Evolutionary conservation across 2,797 vertebrate genomes (phyloP), one percentile per base, ranked within the genome.

Genomic region (Premnoplex brunnescens): DNA sequence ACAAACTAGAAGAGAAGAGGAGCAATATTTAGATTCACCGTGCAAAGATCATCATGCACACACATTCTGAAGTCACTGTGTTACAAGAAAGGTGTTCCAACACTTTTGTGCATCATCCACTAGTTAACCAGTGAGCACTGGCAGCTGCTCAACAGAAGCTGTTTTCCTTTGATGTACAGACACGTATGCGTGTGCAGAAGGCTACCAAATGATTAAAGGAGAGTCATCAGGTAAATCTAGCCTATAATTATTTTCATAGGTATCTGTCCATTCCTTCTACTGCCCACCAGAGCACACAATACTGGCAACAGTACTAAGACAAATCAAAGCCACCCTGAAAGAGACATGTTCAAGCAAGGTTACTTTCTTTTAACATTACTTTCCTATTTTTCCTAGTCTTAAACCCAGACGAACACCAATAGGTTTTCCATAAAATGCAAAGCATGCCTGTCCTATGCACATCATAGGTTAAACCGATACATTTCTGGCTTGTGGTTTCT

Each of bases 1-100:
- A 79, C 99, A 99, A 96, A 99, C 99, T 99, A 95, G 66, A 98
- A 98, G 69, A 96, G 63, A 90, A 96, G 82, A 93, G 71, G 11
- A 75, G 30, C 64, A 93, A 81, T 81, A 64, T 93, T 93, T 67
- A 91, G 82, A 93, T 73, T 85, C 19, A 84, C 58, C 55, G 64
- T 4, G 10, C 3, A 7, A 78, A 52, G 75, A 81, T 51, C 56
- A 62, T 62, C 28, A 80, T n/a, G 28, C 23, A 78, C 12, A 20
- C 1, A 14, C 21, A 46, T 68, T 78, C 28, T 41, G 27, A 93
- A 81, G 49, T 43, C 48, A 28, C 24, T 41, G 13, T 41, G 17
- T 64, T 62, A 7, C 30, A 58, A 85, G 30, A 54, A 10, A 67
- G 1, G 0, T 2, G 7, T 76, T 86, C 59, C 0, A 4, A 34